phyloP scores from a whole-genome alignment of 37 sponge, comb jelly and placozoan genomes.

The Agelas oroides region DNA sequence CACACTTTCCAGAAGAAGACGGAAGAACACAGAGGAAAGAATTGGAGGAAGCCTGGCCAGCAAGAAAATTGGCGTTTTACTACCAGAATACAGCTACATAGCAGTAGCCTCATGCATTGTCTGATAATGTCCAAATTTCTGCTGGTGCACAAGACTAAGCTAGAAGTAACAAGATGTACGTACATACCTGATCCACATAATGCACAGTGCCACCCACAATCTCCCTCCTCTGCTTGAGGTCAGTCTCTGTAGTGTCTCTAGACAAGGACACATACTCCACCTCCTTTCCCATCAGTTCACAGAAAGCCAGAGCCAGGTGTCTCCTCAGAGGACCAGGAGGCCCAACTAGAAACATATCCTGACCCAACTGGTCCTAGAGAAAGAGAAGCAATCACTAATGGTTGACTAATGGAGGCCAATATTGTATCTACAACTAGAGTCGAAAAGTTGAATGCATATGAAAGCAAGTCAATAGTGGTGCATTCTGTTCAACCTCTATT shows the following conservation, averaged over 20 bases:
- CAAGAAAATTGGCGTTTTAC: no score
- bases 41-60: neutral
- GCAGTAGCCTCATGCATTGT: no score
- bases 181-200: conserved; percentile 79
- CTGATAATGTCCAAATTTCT: no score
- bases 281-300: conserved; percentile 81
- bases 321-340: conserved; percentile 80
- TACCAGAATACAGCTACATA: no score
- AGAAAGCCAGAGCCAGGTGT: conserved; percentile 72
- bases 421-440: neutral
- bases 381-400: neutral
- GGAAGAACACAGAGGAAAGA: neutral
- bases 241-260: conserved; percentile 91
- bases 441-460: no score
- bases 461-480: no score
- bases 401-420: no score
- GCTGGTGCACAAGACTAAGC: no score
- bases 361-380: conserved; percentile 72
- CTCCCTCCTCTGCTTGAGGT: conserved; percentile 94
- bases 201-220: conserved; percentile 70
- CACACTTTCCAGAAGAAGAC: neutral
- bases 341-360: conserved; percentile 93
- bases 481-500: no score
- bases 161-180: no score
- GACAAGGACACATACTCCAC: conserved; percentile 88